Evolutionary conservation across 2,113 vertebrate genomes (phyloP).

Genomic region (Merops nubicus): DNA sequence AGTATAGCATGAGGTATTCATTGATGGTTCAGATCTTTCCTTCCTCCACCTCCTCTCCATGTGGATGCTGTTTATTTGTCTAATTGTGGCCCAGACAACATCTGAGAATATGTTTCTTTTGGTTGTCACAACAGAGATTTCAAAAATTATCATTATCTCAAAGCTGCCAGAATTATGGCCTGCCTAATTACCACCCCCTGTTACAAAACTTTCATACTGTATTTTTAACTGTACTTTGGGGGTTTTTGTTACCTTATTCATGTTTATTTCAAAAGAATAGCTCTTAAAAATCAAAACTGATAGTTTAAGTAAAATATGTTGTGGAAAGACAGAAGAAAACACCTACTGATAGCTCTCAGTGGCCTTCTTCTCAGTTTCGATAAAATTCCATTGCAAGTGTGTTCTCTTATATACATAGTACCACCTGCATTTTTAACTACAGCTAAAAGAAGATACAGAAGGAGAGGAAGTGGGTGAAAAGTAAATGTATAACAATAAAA

Average conservation of each 20-base stretch:
- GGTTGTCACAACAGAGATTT: not conserved
- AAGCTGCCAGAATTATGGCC: not conserved
- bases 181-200: not conserved
- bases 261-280: not conserved
- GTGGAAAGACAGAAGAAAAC: not conserved
- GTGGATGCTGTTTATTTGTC: not conserved
- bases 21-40: not conserved
- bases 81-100: not conserved
- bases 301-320: not conserved
- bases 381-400: not conserved
- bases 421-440: not conserved
- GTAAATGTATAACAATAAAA: not conserved
- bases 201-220: not conserved
- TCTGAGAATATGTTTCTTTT: not conserved
- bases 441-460: not conserved
- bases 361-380: not conserved
- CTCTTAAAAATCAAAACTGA: not conserved
- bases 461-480: not conserved
- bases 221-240: not conserved
- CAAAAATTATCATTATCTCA: not conserved
- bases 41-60: not conserved
- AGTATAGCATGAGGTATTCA: not conserved
- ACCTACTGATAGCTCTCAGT: not conserved
- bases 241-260: not conserved
- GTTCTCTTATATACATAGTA: not conserved